Base-by-base conservation (phyloP, 2,113 vertebrate genomes). In the Marmota monax region DNA sequence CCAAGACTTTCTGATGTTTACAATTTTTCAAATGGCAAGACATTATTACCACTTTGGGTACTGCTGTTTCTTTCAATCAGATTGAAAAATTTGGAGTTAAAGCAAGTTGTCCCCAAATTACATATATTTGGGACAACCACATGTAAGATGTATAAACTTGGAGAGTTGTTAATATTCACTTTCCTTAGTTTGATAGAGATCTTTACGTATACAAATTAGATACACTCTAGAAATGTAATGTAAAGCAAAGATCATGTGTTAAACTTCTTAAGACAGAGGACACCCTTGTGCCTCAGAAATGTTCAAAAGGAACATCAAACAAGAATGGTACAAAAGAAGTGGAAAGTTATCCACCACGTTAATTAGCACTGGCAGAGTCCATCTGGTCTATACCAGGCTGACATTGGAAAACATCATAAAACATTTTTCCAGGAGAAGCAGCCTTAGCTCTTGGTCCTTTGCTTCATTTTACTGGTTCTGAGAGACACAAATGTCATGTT, bases 1-100 rank as follows among this genome's bases (percentile, higher is more conserved):
- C 93, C 88, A 39, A 39, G 94, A 96, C 82, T 97, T 98, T 96
- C 88, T 96, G 77, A 97, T 98, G 80, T 92, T 98, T 97, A 83
- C 83, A 97, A 96, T 97, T 98, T 98, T 96, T 98, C 94, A 97
- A 98, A 97, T 96, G 61, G 61, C 92, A 82, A 94, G 94, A 97
- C 79, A 95, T 96, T 96, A 97, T 97, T 98, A 97, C 61, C 22
- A 85, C 25, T 74, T 95, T 90, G 42, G 4, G 4, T 11, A 34
- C 23, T 84, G 63, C 23, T 86, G 39, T 92, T 98, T 96, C 86
- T 97, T 96, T 92, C 34, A 94, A 93, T 92, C 53, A 63, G 92
- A 94, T 96, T 90, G 92, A 95, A 80, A 2, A 0, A 34, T 95
- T 94, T 93, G 61, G 76, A 90, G 34, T 70, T 14, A 92, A 84